Percentiles rank a stretch among this genome's conserved stretches.
These are phyloP conservation scores for Corythaixoides concolor DNA, from an alignment of 2,113 vertebrate genomes.

Conservation along the genomic window DNA sequence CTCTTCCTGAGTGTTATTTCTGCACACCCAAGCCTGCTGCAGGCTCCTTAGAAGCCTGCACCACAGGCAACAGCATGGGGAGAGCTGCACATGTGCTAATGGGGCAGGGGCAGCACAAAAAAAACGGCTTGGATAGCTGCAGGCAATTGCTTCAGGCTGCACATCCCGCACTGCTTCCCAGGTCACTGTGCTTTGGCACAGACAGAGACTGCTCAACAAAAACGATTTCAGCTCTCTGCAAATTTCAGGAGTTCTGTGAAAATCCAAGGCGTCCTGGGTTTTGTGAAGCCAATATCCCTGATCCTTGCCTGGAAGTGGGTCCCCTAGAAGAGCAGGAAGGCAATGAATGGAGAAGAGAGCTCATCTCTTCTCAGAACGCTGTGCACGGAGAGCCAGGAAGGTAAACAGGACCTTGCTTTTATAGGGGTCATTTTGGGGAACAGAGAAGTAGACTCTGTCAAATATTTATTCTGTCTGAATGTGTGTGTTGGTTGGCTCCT, in stretches of 20 bases:
- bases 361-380: constrained; percentile 8
- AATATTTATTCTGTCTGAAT: constrained; percentile 60
- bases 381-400: not conserved
- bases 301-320: constrained; percentile 26
- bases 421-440: constrained; percentile 42
- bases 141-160: not conserved
- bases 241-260: not conserved
- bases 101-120: not conserved
- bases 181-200: not conserved
- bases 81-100: not conserved
- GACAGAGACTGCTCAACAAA: not conserved
- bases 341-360: not conserved
- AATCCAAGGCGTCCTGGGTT: not conserved
- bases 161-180: not conserved
- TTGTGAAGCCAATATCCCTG: not conserved
- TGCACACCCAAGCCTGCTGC: not conserved
- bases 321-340: not conserved
- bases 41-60: not conserved
- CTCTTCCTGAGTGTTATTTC: not conserved
- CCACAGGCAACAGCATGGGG: not conserved
- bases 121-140: not conserved
- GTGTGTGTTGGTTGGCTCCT: not conserved
- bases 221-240: not conserved
- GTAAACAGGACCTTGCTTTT: constrained; percentile 55
- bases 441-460: constrained; percentile 34